Conservation (phyloP, 2,888 invertebrate species). For the Eupelmus urozonus region DNA sequence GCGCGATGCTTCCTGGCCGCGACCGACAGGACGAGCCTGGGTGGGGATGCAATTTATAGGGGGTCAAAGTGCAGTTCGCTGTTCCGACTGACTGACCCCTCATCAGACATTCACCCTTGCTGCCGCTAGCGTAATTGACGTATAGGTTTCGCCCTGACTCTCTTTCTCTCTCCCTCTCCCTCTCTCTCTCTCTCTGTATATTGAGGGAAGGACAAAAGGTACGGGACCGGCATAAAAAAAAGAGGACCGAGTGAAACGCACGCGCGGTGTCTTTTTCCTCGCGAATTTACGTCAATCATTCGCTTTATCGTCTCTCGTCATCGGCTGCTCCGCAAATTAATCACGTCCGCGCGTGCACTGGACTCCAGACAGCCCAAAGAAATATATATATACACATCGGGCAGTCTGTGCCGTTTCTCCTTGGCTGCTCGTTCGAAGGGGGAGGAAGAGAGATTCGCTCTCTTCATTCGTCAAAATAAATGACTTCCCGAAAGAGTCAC, state of each 20-base stretch:
- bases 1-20: not conserved
- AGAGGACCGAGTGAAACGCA: not conserved
- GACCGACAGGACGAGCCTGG: not conserved
- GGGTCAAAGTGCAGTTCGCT: conserved; percentile 72
- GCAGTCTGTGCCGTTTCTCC: not conserved
- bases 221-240: conserved; percentile 54
- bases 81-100: conserved; percentile 69
- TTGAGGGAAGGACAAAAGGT: not conserved
- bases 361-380: not conserved
- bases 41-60: conserved; percentile 68
- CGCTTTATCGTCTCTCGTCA: conserved; percentile 40
- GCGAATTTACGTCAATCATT: conserved; percentile 53
- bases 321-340: conserved; percentile 44
- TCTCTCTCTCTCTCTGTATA: not conserved
- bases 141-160: conserved; percentile 56
- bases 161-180: conserved; percentile 27
- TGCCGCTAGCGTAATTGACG: conserved; percentile 67
- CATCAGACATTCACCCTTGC: conserved; percentile 71
- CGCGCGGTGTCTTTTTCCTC: conserved; percentile 19
- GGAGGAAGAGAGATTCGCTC: conserved; percentile 4
- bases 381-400: not conserved
- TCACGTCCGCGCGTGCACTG: conserved; percentile 38
- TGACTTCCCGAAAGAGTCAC: not conserved
- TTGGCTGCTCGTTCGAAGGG: not conserved
- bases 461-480: conserved; percentile 24